A percentile compares a stretch with the other conserved stretches of the same genome.
phyloP scores from a whole-genome alignment of 2,797 vertebrate species.

The Tapera naevia region DNA sequence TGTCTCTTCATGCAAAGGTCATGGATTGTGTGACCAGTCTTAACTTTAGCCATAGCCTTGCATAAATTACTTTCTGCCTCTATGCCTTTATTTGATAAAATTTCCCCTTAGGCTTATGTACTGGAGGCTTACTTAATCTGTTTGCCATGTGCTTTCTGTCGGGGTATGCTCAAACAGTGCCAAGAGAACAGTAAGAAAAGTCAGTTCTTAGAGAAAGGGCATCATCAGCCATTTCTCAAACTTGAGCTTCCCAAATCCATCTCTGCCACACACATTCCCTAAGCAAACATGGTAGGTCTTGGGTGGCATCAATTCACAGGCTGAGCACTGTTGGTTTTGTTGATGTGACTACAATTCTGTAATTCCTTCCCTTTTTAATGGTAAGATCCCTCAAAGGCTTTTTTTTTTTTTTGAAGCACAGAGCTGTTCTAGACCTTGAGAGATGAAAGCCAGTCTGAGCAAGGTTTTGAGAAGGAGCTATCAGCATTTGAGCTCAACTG shows the following conservation, averaged over 20 bases:
- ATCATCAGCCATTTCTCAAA: not conserved
- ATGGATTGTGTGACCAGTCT: not conserved
- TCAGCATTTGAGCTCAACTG: not conserved
- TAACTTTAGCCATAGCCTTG: not conserved
- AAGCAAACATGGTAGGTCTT: not conserved
- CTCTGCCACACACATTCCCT: rapidly evolving
- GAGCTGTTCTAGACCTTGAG: not conserved
- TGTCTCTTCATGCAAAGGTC: not conserved
- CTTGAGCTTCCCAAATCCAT: not conserved
- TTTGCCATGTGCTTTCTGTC: not conserved
- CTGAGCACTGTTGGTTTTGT: not conserved
- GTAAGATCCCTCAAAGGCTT: not conserved
- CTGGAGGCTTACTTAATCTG: not conserved
- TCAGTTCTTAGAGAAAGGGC: not conserved
- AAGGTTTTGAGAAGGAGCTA: not conserved
- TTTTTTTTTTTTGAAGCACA: not conserved
- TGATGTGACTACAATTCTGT: not conserved
- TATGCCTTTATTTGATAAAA: not conserved
- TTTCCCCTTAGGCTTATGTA: not conserved
- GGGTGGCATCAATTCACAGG: not conserved
- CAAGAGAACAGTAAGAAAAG: not conserved
- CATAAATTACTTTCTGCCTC: not conserved
- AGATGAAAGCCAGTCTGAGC: constrained; percentile 5
- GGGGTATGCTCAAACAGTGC: not conserved
- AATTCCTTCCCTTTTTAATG: not conserved